Evolutionary conservation across 2,113 vertebrate genomes (phyloP).

Genomic region (Etheostoma spectabile): DNA sequence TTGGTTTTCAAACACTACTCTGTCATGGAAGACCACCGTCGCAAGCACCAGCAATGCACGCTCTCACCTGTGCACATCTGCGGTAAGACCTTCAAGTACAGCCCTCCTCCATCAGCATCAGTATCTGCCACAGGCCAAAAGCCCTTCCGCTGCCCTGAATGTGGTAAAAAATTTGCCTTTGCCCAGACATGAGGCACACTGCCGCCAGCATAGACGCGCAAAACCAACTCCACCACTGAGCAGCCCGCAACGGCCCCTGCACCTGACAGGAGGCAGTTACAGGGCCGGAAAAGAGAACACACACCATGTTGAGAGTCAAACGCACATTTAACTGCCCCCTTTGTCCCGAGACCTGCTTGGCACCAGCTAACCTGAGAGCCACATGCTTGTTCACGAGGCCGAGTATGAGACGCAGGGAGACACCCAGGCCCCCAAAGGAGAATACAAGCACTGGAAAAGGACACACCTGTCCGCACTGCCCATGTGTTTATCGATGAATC

Average conservation of each 20-base stretch:
- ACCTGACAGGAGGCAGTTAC: slow-evolving; percentile 39
- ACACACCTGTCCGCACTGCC: slow-evolving; percentile 79
- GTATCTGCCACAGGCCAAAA: slow-evolving; percentile 87
- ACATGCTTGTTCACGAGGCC: slow-evolving; percentile 83
- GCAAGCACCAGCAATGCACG: slow-evolving; percentile 81
- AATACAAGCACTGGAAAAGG: slow-evolving; percentile 61
- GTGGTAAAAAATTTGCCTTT: slow-evolving; percentile 84
- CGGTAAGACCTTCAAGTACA: slow-evolving; percentile 88
- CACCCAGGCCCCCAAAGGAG: slow-evolving; percentile 37
- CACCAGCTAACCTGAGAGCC: slow-evolving; percentile 78
- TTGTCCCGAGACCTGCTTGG: slow-evolving; percentile 73
- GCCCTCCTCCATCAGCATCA: slow-evolving; percentile 89
- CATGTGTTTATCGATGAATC: slow-evolving; percentile 74
- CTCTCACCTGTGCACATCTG: slow-evolving; percentile 84
- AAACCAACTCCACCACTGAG: slow-evolving; percentile 36
- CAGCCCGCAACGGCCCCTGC: slow-evolving; percentile 38
- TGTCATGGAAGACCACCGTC: slow-evolving; percentile 89
- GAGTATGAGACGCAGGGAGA: slow-evolving; percentile 76
- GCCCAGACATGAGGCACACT: slow-evolving; percentile 86
- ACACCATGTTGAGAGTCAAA: slow-evolving; percentile 62
- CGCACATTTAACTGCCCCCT: slow-evolving; percentile 80
- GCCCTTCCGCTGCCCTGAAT: slow-evolving; percentile 80
- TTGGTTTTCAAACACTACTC: slow-evolving; percentile 90
- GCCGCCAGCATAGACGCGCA: slow-evolving; percentile 78
- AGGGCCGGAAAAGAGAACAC: slow-evolving; percentile 74